Base-by-base conservation (phyloP, 2,797 vertebrate genomes). In the Enteromius unitaeniatus region DNA sequence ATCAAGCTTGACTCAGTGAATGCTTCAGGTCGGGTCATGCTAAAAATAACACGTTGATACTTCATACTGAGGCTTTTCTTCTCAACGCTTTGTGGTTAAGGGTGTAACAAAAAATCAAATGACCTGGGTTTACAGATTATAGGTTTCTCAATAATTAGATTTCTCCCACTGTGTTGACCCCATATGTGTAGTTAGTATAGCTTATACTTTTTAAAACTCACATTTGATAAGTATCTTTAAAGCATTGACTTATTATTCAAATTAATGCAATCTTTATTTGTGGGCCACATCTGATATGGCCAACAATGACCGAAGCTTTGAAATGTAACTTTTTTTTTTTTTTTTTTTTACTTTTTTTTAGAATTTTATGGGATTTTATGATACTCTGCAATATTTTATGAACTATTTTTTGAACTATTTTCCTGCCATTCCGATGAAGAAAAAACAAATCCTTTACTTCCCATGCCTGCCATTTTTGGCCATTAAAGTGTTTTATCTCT, bases 1-100 rank as follows among this genome's bases (percentile, higher is more conserved):
- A 37, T 75, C 51, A 15, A 75, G 21, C 51, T 42, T 70, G 68
- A 70, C 68, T 70, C 68, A 45, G 40, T 70, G 40, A 70, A 70
- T 45, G 68, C 23, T 45, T 58, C 53, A 40, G 55, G 53, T 42
- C 31, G 11, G 31, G 37, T 76, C 21, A 26, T 42, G 31, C 3
- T 6, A 76, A 23, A 37, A 60, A 76, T 60, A 58, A 17, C 2
- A n/a, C 40, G 13, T 60, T 6, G 26, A 31, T 26, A 60, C 34
- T 42, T 60, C 37, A 53, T 34, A n/a, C 28, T 4, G 28, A 74
- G 53, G n/a, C 7, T 60, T 40, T 42, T 9, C 11, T 21, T 21
- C 9, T 75, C 31, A 55, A 14, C 31, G 17, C n/a, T 6, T 26
- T 9, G 7, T 26, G 34, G 9, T 58, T 58, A 34, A 55, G 2